Evolutionary conservation across 2,797 vertebrate species (phyloP).

Genomic region (Trachops cirrhosus): DNA sequence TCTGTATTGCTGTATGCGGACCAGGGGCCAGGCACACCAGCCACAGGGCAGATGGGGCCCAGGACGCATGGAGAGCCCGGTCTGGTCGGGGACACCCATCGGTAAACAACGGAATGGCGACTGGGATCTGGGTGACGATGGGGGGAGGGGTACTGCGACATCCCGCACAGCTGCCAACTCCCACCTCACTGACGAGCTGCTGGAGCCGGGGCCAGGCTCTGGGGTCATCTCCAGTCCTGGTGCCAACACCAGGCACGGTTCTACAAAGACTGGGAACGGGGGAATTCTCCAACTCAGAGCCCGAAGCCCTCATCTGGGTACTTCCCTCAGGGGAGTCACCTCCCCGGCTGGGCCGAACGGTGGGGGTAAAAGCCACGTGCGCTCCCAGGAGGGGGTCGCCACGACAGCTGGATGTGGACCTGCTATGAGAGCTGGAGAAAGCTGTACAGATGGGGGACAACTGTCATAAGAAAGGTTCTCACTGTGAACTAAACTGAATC

Average conservation of each 20-base stretch:
- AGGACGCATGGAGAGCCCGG: neutral
- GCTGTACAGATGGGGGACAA: accelerated
- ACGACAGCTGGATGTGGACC: neutral
- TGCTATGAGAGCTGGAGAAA: neutral
- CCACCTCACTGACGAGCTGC: neutral
- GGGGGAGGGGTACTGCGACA: neutral
- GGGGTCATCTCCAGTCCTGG: neutral
- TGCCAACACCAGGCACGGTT: neutral
- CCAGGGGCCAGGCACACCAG: neutral
- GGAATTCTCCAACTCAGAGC: neutral
- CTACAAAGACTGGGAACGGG: neutral
- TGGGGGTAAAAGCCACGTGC: neutral
- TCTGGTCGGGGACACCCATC: neutral
- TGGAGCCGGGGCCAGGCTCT: neutral
- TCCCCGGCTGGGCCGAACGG: neutral
- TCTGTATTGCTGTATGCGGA: accelerated
- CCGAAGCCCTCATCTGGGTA: neutral
- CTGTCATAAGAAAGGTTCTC: neutral
- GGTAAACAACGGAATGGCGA: neutral
- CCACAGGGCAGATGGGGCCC: neutral
- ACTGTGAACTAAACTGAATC: neutral
- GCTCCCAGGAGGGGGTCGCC: neutral
- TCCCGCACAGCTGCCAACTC: neutral
- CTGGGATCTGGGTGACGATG: neutral
- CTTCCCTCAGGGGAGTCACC: neutral